Evolutionary conservation across 2,888 invertebrate species (phyloP), one percentile per base, ranked within the genome.

Genomic region (Eucriotettix oculatus): DNA sequence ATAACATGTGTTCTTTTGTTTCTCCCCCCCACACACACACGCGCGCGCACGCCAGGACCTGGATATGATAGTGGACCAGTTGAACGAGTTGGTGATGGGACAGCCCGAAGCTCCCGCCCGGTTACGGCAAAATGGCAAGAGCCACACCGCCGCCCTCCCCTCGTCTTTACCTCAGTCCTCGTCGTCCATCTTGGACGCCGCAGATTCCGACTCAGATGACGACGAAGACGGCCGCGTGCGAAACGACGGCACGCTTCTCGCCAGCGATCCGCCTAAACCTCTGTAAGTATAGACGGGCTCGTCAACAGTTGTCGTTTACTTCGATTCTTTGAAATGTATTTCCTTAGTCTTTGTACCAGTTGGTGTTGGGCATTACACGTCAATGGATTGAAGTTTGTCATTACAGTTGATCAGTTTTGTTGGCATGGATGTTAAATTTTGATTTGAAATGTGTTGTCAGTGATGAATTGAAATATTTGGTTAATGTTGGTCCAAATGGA

Each of bases 211-310:
- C 71, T 86, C 86, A 16, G 90, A 90, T 70, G 87, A 87, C 48
- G 89, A 88, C 68, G 89, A 87, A 69, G 85, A 85, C 66, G 87
- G 89, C 61, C 79, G 86, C 66, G 84, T 83, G 62, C 80, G 91
- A 66, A 92, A 93, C 69, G 96, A 97, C 75, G 97, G 96, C 64
- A 96, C 97, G 2, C 79, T 97, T 60, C 80, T 95, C 59, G 96
- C 96, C 64, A 95, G 95, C 69, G 96, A 97, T 77, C 95, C 96
- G 60, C 94, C 96, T 29, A 90, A 95, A 74, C 96, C 96, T 68
- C 86, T 97, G 94, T 91, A 77, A 87, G 90, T 85, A 61, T 63
- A 40, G 12, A 14, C 14, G 44, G n/a, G n/a, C n/a, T n/a, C n/a
- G n/a, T n/a, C n/a, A n/a, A 29, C 7, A 29, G 29, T 29, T 29